These are phyloP conservation scores for Andrena haemorrhoa DNA, from an alignment of 2,888 invertebrate species.

Conservation along the genomic window DNA sequence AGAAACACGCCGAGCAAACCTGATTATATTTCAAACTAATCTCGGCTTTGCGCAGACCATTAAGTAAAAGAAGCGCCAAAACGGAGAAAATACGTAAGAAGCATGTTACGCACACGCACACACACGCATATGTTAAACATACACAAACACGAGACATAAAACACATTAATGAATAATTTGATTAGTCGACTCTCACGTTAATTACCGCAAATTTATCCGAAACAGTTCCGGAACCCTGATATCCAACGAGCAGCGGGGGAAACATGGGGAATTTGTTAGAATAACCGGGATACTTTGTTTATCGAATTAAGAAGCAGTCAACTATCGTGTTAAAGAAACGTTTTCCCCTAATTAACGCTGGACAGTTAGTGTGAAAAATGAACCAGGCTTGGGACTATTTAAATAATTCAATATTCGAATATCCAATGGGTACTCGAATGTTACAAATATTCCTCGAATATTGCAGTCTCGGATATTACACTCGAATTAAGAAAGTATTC, in stretches of 20 bases:
- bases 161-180: conserved; percentile 45
- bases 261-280: conserved; percentile 62
- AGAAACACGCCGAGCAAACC: neutral
- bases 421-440: too few species aligned
- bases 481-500: too few species aligned
- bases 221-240: conserved; percentile 78
- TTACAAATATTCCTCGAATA: too few species aligned
- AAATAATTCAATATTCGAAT: too few species aligned
- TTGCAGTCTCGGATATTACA: too few species aligned
- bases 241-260: conserved; percentile 76
- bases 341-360: conserved; percentile 14
- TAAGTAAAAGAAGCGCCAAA: conserved; percentile 5
- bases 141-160: conserved; percentile 26
- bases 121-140: conserved; percentile 5
- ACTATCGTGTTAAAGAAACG: conserved; percentile 23
- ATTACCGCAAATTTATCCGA: conserved; percentile 84
- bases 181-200: conserved; percentile 70
- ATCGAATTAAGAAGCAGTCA: neutral
- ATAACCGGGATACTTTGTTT: conserved; percentile 35
- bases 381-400: conserved; percentile 1
- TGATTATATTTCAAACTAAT: neutral
- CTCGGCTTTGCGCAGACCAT: neutral
- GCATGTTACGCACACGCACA: conserved; percentile 18
- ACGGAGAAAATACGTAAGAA: conserved; percentile 18
- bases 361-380: conserved; percentile 24